phyloP scores from a whole-genome alignment of 2,113 vertebrate genomes.

The Bubalus kerabau region DNA sequence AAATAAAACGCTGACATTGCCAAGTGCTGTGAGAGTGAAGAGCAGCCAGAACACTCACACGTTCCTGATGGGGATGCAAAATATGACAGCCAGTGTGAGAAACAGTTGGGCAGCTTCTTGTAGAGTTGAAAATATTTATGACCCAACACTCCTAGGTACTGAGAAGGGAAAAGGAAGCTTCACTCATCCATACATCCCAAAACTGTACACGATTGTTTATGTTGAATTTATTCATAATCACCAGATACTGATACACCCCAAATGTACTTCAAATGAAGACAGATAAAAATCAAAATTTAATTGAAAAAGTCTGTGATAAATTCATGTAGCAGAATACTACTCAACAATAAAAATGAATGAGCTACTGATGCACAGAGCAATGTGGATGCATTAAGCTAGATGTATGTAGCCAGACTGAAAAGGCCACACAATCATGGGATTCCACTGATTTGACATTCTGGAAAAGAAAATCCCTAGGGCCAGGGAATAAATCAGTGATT shows the following conservation, averaged over 20 bases:
- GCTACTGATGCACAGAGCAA: background rate
- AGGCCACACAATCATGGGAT: background rate
- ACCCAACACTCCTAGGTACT: background rate
- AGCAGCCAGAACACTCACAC: rapidly evolving
- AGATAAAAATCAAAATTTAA: conserved; percentile 7
- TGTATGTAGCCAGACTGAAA: background rate
- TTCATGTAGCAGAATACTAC: background rate
- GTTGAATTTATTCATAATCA: background rate
- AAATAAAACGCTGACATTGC: background rate
- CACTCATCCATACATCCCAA: background rate
- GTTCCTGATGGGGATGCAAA: background rate
- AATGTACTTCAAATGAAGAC: background rate
- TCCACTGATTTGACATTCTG: background rate
- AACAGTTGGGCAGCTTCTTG: background rate
- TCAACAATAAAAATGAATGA: background rate
- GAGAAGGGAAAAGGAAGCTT: background rate
- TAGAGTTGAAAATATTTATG: background rate
- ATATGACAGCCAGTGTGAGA: background rate
- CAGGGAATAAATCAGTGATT: background rate
- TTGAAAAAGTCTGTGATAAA: background rate
- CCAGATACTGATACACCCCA: background rate
- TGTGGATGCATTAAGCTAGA: background rate
- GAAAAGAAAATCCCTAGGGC: background rate
- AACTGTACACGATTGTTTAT: background rate
- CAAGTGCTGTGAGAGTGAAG: background rate